A percentile compares a stretch with the other conserved stretches of the same genome.
These are phyloP conservation scores for Tyrannus savana DNA, from an alignment of 2,113 vertebrate species.

Conservation along the genomic window DNA sequence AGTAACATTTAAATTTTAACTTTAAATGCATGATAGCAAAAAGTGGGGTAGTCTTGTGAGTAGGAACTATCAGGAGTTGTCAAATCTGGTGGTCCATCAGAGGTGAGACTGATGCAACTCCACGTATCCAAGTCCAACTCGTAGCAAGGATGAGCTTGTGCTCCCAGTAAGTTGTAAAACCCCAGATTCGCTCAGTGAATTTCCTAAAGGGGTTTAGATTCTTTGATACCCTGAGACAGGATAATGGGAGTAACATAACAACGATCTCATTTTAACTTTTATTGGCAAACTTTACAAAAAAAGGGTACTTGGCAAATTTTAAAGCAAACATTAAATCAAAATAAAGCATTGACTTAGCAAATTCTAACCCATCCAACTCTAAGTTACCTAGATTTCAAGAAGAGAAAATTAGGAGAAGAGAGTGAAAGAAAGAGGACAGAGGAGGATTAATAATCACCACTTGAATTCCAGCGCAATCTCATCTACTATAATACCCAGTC, in stretches of 20 bases:
- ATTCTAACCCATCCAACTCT: neutral
- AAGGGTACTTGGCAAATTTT: neutral
- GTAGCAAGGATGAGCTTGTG: rapidly evolving
- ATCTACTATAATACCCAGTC: neutral
- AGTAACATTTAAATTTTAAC: neutral
- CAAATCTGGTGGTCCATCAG: neutral
- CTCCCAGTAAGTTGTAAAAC: neutral
- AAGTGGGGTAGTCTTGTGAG: neutral
- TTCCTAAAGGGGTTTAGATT: neutral
- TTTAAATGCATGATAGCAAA: neutral
- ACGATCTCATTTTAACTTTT: neutral
- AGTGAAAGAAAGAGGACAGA: neutral
- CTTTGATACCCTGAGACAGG: neutral
- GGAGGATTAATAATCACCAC: neutral
- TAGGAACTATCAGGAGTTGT: neutral
- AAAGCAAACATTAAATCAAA: neutral
- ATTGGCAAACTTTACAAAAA: neutral
- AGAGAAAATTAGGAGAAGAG: neutral
- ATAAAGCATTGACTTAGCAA: neutral
- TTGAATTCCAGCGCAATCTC: too few relatives aligned
- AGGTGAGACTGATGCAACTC: neutral
- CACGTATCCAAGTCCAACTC: rapidly evolving
- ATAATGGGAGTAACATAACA: neutral
- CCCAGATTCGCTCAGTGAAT: neutral
- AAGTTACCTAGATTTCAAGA: neutral